Evolutionary conservation across 23 tunicate genomes (phyloP), one percentile per base, ranked within the genome.

Genomic region (Styela clava): DNA sequence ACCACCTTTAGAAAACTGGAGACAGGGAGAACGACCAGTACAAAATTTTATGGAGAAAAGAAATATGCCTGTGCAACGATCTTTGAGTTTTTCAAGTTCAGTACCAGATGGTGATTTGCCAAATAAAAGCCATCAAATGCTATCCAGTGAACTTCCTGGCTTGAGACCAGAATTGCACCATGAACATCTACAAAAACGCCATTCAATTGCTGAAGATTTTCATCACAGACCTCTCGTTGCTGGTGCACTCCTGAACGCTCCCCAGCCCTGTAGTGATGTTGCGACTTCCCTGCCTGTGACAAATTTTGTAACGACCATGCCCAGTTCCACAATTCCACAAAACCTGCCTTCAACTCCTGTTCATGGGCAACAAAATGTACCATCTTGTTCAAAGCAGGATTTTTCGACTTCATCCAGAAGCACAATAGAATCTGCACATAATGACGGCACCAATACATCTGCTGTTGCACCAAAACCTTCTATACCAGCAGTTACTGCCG

Each of bases 31-130:
- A 44, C 56, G 56, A 5, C 56, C 56, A 5, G 56, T 44, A 5
- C 12, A 44, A 7, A 44, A 44, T 44, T 5, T 33, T 5, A 33
- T 28, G 77, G 77, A 71, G 16, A 21, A 25, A 29, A 26, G 33
- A 71, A 33, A 32, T 71, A 21, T 32, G 77, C 34, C 77, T 3
- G 77, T 32, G 34, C 77, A 71, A 32, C 24, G 77, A 71, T 71
- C 77, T 16, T 71, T 71, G 34, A 71, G 77, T 26, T 71, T 71
- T 71, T 71, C 77, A 3, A 29, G 34, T 33, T 44, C 56, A 5
- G 12, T 44, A 44, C 12, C 56, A 44, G 56, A 44, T 44, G 56
- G 12, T 44, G 56, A 44, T 44, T 44, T 44, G 12, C 9, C 56
- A 44, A 44, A 12, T 12, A 44, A 44, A 44, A 44, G 12, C 56